A percentile compares a stretch with the other conserved stretches of the same genome.
phyloP scores from a whole-genome alignment of 2,888 invertebrate species.

The Macaria liturata region DNA sequence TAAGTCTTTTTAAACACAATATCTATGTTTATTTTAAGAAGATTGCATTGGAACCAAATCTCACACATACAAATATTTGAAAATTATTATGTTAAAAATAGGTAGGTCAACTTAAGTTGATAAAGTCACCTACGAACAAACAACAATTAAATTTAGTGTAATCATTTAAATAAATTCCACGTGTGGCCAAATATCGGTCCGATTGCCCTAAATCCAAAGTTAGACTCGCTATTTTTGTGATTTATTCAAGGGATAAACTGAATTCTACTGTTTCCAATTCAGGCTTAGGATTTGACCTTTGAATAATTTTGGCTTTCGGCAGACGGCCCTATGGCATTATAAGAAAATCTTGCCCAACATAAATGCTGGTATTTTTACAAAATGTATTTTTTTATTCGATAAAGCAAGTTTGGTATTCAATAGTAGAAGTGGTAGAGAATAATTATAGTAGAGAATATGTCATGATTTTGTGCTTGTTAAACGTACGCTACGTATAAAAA shows the following conservation, averaged over 20 bases:
- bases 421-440: too few species aligned
- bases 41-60: too few species aligned
- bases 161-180: background rate
- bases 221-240: constrained; percentile 26
- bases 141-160: background rate
- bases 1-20: too few species aligned
- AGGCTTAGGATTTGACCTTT: constrained; percentile 26
- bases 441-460: too few species aligned
- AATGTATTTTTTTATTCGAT: background rate
- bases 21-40: too few species aligned
- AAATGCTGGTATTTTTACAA: background rate
- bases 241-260: constrained; percentile 31
- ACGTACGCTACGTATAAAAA: too few species aligned
- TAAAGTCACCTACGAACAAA: background rate
- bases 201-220: constrained; percentile 21
- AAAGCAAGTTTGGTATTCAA: too few species aligned
- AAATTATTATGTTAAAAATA: background rate
- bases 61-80: too few species aligned
- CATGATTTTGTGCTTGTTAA: too few species aligned
- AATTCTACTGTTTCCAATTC: constrained; percentile 33
- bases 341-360: too few species aligned
- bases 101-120: background rate
- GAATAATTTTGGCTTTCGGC: constrained; percentile 33
- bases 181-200: background rate
- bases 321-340: background rate